Base-by-base conservation (phyloP, 2,888 invertebrate species). In the Barypeithes pellucidus region DNA sequence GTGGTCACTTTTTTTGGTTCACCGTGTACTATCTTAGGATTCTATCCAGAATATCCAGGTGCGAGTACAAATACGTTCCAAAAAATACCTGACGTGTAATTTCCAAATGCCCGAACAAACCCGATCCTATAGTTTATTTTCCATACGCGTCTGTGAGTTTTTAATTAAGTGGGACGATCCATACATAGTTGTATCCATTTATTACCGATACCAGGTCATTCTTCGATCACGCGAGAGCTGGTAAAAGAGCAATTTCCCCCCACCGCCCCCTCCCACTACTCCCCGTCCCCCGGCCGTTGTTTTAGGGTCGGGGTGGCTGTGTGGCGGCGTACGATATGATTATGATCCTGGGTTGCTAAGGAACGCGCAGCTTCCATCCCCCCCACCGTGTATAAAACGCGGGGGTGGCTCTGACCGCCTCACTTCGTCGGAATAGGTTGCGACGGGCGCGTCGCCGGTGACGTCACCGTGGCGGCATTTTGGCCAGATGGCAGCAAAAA, bases 341-440 rank as follows among this genome's bases (percentile, higher is more conserved):
- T 85, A 85, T 85, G 85, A 85, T 85, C 84, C 85, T 81, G 78
- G 81, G 85, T 85, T 84, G 85, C 85, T 79, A 81, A 80, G 85
- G 77, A 83, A 85, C 85, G 83, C 84, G 84, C 84, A 84, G 84
- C 84, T 82, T 84, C 83, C 82, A 83, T 82, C 83, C 84, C 85
- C 84, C 76, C 84, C 79, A 80, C 81, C 75, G 47, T 47, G 76
- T 82, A 83, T 84, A 85, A 84, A 85, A 82, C 79, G 80, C 81
- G 81, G 83, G 83, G 84, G 81, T 82, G 82, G 81, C 78, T 77
- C 75, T 75, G 79, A 81, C 80, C 81, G 81, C 81, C 80, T 81
- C 82, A 84, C 80, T 82, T 79, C 82, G 82, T 80, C 79, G 76
- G 80, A 76, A 77, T 75, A 70, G 73, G 73, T 78, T 77, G 80